Conservation (phyloP, 2,888 invertebrate genomes). For the Hybos culiciformis region DNA sequence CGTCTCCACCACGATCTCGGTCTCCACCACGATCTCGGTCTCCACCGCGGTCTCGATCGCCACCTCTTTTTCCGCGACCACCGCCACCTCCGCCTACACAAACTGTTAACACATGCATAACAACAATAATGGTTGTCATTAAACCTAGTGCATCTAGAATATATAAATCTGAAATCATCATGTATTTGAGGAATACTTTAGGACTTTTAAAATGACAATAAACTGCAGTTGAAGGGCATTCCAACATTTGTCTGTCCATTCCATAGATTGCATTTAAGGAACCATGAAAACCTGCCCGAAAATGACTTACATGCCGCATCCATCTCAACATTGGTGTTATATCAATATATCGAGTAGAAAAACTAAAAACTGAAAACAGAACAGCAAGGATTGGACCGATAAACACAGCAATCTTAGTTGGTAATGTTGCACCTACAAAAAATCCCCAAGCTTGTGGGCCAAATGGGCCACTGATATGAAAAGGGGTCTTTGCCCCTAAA, state of each 20-base stretch:
- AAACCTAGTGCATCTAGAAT: constrained; percentile 54
- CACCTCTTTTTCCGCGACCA: too few relatives aligned
- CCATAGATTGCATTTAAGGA: constrained; percentile 77
- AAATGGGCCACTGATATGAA: too few relatives aligned
- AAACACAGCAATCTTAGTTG: constrained; percentile 94
- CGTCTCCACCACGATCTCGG: too few relatives aligned
- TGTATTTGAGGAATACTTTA: constrained; percentile 62
- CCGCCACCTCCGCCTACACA: too few relatives aligned
- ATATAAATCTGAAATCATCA: constrained; percentile 65
- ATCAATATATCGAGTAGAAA: constrained; percentile 79
- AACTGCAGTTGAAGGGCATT: constrained; percentile 47
- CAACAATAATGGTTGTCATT: constrained; percentile 57
- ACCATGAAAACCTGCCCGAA: constrained; percentile 85
- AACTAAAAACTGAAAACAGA: constrained; percentile 84
- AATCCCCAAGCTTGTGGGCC: too few relatives aligned
- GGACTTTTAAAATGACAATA: constrained; percentile 74
- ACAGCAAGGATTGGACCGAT: constrained; percentile 81
- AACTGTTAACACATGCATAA: constrained; percentile 68
- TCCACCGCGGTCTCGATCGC: too few relatives aligned
- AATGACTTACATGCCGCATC: constrained; percentile 83
- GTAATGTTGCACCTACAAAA: too few relatives aligned
- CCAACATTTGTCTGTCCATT: constrained; percentile 55
- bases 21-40: too few relatives aligned
- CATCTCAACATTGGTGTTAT: constrained; percentile 73
- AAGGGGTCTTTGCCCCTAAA: too few relatives aligned